Evolutionary conservation across 2,888 invertebrate species (phyloP), one percentile per base, ranked within the genome.

Genomic region (Andrena camellia): DNA sequence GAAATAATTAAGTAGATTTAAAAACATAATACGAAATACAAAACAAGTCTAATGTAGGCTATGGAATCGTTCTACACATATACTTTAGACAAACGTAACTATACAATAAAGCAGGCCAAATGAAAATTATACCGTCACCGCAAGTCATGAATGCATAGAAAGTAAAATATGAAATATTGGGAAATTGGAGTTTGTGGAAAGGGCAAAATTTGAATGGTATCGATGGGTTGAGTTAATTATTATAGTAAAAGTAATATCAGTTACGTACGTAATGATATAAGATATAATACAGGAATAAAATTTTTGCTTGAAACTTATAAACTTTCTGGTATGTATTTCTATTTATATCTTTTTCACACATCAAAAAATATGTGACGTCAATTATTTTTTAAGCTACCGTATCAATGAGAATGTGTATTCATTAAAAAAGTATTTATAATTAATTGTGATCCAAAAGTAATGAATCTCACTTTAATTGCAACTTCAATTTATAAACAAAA

Each of bases 61-160:
- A 85, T 79, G 63, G 78, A 81, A 80, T 77, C 71, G 57, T 80
- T 86, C 88, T 89, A 89, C 87, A 71, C 78, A 83, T 50, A 78
- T 80, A 86, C 52, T 83, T 85, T 77, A 73, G 72, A 87, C 77
- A 84, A 84, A 81, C 78, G 62, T 87, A 87, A 84, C 76, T 78
- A 86, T 84, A 79, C 77, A 83, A 81, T 68, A 86, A 87, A 90
- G 90, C 88, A 86, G 75, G 66, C 81, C 77, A 84, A 90, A 90
- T 75, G 68, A 88, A 76, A 89, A 87, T 86, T 85, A 87, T 86
- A 87, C 90, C 90, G 85, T 88, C 90, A 90, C 90, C 90, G 88
- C 88, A 89, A 86, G 81, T 89, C 85, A 83, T 90, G 86, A 88
- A 90, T 90, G 90, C 90, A 86, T 80, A 90, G 76, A 88, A 77